Percentiles rank a stretch among this genome's conserved stretches.
Conservation (phyloP, 2,888 invertebrate species). For the Acheta domesticus region DNA sequence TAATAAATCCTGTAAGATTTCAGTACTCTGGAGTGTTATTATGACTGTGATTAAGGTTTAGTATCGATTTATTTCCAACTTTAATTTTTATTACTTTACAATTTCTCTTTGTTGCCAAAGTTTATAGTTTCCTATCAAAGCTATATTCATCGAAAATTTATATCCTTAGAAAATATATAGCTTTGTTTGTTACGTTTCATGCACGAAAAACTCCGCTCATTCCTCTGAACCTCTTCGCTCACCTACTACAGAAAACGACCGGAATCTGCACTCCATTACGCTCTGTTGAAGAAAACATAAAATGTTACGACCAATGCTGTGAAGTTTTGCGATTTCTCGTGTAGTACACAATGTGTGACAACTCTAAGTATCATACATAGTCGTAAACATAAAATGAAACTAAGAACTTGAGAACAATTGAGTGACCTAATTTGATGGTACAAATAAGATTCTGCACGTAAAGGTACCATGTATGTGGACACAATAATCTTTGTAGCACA, state of each 20-base stretch:
- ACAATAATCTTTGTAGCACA: too few species aligned
- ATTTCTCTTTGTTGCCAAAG: not conserved
- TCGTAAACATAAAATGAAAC: too few species aligned
- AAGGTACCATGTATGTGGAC: too few species aligned
- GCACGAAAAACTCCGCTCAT: not conserved
- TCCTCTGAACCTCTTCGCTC: not conserved
- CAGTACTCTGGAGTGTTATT: too few species aligned
- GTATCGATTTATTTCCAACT: not conserved
- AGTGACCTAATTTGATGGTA: too few species aligned
- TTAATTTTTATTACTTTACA: conserved; percentile 18
- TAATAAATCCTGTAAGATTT: too few species aligned
- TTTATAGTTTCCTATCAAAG: not conserved
- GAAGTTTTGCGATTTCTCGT: not conserved
- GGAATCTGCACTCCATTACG: not conserved
- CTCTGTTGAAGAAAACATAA: not conserved
- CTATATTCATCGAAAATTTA: not conserved
- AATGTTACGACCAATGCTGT: not conserved
- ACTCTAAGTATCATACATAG: too few species aligned
- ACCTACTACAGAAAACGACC: not conserved
- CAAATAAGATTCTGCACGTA: too few species aligned
- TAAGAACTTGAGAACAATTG: too few species aligned
- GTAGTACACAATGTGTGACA: too few species aligned
- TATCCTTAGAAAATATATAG: not conserved
- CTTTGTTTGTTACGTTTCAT: not conserved
- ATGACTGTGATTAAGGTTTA: too few species aligned